Conservation (phyloP, 2,888 invertebrate species). For the Eupithecia tripunctaria region DNA sequence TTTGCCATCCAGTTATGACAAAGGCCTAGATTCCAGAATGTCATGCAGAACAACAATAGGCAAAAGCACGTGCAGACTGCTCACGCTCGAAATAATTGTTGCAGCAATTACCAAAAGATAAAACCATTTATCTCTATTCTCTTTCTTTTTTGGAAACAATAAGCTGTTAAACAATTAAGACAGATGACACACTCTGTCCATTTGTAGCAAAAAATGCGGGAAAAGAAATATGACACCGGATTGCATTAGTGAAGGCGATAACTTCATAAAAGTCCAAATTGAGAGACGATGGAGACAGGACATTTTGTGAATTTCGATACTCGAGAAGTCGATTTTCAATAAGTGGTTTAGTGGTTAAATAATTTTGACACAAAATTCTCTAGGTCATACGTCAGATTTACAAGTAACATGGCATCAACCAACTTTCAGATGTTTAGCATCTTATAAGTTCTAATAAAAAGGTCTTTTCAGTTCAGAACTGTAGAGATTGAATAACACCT, state of each 20-base stretch:
- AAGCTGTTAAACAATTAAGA: slow-evolving; percentile 75
- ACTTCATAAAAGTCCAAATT: slow-evolving; percentile 32
- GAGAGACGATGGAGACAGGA: slow-evolving; percentile 38
- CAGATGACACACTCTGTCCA: slow-evolving; percentile 64
- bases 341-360: background rate
- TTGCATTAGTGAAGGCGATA: slow-evolving; percentile 49
- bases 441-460: background rate
- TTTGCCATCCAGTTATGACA: slow-evolving; percentile 52
- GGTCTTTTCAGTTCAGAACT: background rate
- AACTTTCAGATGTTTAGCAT: background rate
- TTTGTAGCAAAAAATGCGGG: slow-evolving; percentile 67
- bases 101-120: slow-evolving; percentile 44
- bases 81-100: slow-evolving; percentile 48
- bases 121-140: slow-evolving; percentile 43
- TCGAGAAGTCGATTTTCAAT: background rate
- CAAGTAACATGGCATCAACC: background rate
- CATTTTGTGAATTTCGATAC: background rate
- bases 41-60: slow-evolving; percentile 53
- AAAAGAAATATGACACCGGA: slow-evolving; percentile 68
- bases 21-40: slow-evolving; percentile 54
- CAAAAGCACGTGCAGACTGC: slow-evolving; percentile 56
- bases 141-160: slow-evolving; percentile 55
- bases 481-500: slow-evolving; percentile 9
- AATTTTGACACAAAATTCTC: background rate
- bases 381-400: background rate